phyloP scores from a whole-genome alignment of 1,140 invertebrate species.

The Cyphomyrmex costatus region DNA sequence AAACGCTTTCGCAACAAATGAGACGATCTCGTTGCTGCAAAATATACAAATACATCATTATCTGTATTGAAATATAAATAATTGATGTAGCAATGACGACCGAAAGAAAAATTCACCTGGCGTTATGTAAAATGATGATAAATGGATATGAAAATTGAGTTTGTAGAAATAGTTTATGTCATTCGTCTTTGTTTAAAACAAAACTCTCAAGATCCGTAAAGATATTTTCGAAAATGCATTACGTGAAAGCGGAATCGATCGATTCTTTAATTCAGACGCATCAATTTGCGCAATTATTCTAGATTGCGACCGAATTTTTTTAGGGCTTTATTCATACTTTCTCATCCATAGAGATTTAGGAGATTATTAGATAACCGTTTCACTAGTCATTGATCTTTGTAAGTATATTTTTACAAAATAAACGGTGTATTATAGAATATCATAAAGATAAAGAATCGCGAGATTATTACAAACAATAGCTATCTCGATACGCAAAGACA shows the following conservation, averaged over 20 bases:
- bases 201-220: background rate
- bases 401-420: background rate
- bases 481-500: background rate
- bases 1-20: background rate
- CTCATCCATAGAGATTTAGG: background rate
- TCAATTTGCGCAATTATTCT: background rate
- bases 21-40: background rate
- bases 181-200: constrained; percentile 2
- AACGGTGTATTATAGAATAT: background rate
- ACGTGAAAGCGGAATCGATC: background rate
- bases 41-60: background rate
- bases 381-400: background rate
- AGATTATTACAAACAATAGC: background rate
- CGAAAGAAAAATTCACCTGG: background rate
- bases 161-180: background rate
- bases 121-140: background rate
- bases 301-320: background rate
- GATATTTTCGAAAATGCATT: constrained; percentile 1
- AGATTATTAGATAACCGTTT: background rate
- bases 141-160: constrained; percentile 18
- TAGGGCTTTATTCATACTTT: background rate
- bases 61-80: constrained; percentile 1
- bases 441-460: background rate
- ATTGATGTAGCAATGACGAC: background rate
- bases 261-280: background rate